Evolutionary conservation across 2,113 vertebrate genomes (phyloP).

Genomic region (Turdus rufiventris): DNA sequence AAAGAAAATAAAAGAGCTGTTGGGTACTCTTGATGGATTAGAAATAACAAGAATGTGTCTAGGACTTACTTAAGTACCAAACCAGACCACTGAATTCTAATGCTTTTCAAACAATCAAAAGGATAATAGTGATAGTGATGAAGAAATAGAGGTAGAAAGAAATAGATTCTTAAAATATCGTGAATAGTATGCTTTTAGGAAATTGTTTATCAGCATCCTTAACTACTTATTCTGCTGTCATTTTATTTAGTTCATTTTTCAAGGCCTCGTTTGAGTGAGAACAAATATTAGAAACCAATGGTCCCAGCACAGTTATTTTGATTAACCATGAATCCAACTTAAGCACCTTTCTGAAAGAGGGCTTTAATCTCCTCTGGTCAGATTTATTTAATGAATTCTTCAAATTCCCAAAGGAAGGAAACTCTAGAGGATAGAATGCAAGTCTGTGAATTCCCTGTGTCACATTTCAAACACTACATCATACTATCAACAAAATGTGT

Average conservation of each 20-base stretch:
- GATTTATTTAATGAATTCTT: constrained; percentile 25
- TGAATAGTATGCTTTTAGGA: neutral
- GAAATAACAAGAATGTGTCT: constrained; percentile 40
- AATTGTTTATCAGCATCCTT: neutral
- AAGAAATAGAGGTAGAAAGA: neutral
- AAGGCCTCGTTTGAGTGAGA: neutral
- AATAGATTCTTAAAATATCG: neutral
- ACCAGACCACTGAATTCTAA: neutral
- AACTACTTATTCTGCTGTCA: neutral
- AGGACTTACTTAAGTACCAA: constrained; percentile 7
- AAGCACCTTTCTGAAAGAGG: neutral
- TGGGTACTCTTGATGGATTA: constrained; percentile 27
- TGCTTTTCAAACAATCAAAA: constrained; percentile 7
- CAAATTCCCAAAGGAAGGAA: neutral
- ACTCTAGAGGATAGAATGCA: neutral
- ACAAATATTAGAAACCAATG: neutral
- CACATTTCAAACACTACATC: neutral
- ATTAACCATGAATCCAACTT: neutral
- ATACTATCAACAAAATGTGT: neutral
- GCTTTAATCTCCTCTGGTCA: constrained; percentile 3
- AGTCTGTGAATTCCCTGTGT: neutral
- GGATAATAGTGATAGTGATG: neutral
- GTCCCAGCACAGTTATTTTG: neutral
- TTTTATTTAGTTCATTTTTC: neutral
- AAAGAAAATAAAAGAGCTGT: constrained; percentile 31